Evolutionary conservation across 2,797 vertebrate genomes (phyloP), one percentile per base, ranked within the genome.

Genomic region (Lepus oiostolus): DNA sequence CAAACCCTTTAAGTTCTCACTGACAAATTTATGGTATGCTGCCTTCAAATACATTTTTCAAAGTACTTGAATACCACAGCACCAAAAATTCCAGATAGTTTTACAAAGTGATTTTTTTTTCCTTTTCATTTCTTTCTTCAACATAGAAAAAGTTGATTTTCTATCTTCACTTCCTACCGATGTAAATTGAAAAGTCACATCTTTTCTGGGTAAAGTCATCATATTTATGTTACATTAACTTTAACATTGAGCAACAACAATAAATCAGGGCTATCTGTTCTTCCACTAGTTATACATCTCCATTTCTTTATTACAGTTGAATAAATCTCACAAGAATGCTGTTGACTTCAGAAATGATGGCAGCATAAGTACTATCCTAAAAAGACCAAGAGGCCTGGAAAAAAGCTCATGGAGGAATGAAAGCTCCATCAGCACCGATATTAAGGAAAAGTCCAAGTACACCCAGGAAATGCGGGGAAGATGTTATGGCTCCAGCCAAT

Each of bases 141-240:
- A 75, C 42, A 28, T 30, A n/a, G 70, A 14, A 91, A 42, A 79
- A 70, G 24, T 85, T 83, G 32, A 74, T 80, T 75, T 96, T 95
- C 24, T 79, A 65, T 9, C n/a, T 91, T 91, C 17, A 32, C 13
- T 86, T 96, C 81, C 32, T 52, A 65, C 38, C n/a, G 32, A 22
- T 54, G 35, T 38, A 93, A 79, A 58, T 70, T 35, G 86, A 79
- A 60, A 87, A 91, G 24, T 84, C 32, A 90, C 54, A 9, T 84
- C 10, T 42, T 24, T 90, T 74, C 75, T 28, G 3, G 83, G 24
- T 85, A 63, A 77, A 77, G 58, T 82, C 77, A 65, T 7, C 60
- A 24, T 74, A 58, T 35, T 65, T 79, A 52, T 26, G 19, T 28
- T 26, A 13, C 2, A 67, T 60, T 80, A 92, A 68, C 58, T 89